phyloP scores from a whole-genome alignment of 2,113 vertebrate species.

The Cepphus grylle region DNA sequence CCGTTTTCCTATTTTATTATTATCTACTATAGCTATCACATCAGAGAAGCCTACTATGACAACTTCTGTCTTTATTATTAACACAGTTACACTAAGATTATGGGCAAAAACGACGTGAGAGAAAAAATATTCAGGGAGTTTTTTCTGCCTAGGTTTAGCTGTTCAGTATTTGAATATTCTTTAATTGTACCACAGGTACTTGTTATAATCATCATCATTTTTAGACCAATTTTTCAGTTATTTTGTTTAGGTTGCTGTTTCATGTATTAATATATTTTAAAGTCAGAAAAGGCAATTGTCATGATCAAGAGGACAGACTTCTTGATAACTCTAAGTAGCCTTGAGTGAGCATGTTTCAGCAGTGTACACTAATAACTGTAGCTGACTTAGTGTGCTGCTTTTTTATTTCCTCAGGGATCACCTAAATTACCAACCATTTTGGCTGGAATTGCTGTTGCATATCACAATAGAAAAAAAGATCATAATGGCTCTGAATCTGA shows the following conservation, averaged over 20 bases:
- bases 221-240: background rate
- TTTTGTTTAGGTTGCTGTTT: background rate
- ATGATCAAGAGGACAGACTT: background rate
- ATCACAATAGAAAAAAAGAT: background rate
- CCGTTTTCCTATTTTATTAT: background rate
- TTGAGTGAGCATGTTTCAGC: background rate
- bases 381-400: background rate
- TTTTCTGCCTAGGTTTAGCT: background rate
- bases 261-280: background rate
- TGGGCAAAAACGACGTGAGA: background rate
- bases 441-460: background rate
- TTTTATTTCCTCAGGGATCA: background rate
- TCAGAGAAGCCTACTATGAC: background rate
- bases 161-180: background rate
- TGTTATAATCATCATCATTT: background rate
- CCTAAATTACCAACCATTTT: background rate
- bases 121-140: background rate
- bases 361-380: background rate
- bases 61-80: background rate
- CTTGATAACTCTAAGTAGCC: background rate
- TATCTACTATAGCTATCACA: background rate
- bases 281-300: background rate
- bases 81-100: background rate
- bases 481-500: background rate
- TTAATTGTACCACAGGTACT: background rate